A percentile compares a stretch with the other conserved stretches of the same genome.
phyloP scores from a whole-genome alignment of 1,140 invertebrate species.

The Potamilus streckersoni region DNA sequence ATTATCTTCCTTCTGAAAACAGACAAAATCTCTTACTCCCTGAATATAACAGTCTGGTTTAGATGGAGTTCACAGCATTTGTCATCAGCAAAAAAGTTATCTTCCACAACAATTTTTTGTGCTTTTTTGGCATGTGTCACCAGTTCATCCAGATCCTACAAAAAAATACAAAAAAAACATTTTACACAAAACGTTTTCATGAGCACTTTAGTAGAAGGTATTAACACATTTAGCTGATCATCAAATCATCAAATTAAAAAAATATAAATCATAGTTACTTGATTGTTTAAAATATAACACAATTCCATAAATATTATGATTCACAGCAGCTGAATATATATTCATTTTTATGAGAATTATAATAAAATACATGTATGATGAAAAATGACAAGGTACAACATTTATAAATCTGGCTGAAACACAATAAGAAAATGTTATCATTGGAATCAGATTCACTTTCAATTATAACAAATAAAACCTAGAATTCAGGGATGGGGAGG shows the following conservation, averaged over 20 bases:
- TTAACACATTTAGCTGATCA: neutral
- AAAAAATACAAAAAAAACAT: constrained; percentile 1
- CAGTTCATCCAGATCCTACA: constrained; percentile 58
- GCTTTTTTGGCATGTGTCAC: constrained; percentile 53
- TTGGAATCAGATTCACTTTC: too few relatives aligned
- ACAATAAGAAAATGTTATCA: too few relatives aligned
- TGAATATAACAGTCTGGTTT: constrained; percentile 39
- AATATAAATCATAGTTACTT: neutral
- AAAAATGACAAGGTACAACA: too few relatives aligned
- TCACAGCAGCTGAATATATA: too few relatives aligned
- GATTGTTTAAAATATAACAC: neutral
- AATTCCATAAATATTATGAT: too few relatives aligned
- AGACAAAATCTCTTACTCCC: constrained; percentile 23
- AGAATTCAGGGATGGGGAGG: too few relatives aligned
- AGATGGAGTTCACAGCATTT: constrained; percentile 33
- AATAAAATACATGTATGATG: too few relatives aligned
- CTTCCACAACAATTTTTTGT: constrained; percentile 39
- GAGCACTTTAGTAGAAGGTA: neutral
- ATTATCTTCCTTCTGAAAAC: constrained; percentile 4
- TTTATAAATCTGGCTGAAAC: too few relatives aligned
- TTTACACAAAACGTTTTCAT: neutral
- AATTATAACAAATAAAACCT: too few relatives aligned
- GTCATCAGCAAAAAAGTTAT: constrained; percentile 57
- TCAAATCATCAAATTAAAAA: neutral
- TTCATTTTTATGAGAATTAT: too few relatives aligned